Evolutionary conservation across 1,140 invertebrate species (phyloP).

Genomic region (Oscheius sp.): DNA sequence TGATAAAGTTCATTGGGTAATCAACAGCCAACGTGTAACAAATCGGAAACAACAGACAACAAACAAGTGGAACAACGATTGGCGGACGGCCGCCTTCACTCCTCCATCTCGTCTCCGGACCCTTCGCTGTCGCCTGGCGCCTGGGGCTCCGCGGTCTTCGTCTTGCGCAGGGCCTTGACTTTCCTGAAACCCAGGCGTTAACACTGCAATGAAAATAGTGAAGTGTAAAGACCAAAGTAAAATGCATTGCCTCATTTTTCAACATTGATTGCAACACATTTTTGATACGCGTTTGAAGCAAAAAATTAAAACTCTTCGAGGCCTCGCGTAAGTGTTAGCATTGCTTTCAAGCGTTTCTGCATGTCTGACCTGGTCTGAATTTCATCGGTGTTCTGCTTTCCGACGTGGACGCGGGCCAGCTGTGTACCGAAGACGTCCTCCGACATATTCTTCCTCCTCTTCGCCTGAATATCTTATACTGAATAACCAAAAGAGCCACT

Average conservation of each 20-base stretch:
- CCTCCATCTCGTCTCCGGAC: conserved; percentile 20
- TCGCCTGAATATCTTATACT: conserved; percentile 65
- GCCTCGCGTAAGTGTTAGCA: too few relatives aligned
- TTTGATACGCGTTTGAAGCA: too few relatives aligned
- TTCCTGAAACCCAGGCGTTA: conserved; percentile 68
- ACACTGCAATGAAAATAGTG: not conserved
- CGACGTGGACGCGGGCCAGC: conserved; percentile 86
- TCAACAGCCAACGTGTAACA: too few relatives aligned
- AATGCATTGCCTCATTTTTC: too few relatives aligned
- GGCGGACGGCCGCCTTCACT: conserved; percentile 1
- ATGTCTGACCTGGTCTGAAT: conserved; percentile 72
- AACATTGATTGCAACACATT: too few relatives aligned
- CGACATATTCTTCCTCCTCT: conserved; percentile 85
- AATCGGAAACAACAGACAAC: too few relatives aligned
- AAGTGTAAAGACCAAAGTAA: not conserved
- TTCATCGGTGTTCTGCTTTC: conserved; percentile 78
- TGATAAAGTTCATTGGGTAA: too few relatives aligned
- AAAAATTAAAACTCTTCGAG: too few relatives aligned
- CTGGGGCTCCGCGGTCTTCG: conserved; percentile 3
- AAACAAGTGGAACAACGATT: not conserved
- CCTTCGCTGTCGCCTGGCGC: not conserved
- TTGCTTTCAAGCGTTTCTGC: too few relatives aligned
- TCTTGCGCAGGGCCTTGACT: conserved; percentile 77
- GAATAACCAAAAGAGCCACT: conserved; percentile 18
- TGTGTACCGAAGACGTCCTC: conserved; percentile 82